Percentiles rank a stretch among this genome's conserved stretches.
phyloP scores from a whole-genome alignment of 2,113 vertebrate genomes.

The Acanthisitta chloris region DNA sequence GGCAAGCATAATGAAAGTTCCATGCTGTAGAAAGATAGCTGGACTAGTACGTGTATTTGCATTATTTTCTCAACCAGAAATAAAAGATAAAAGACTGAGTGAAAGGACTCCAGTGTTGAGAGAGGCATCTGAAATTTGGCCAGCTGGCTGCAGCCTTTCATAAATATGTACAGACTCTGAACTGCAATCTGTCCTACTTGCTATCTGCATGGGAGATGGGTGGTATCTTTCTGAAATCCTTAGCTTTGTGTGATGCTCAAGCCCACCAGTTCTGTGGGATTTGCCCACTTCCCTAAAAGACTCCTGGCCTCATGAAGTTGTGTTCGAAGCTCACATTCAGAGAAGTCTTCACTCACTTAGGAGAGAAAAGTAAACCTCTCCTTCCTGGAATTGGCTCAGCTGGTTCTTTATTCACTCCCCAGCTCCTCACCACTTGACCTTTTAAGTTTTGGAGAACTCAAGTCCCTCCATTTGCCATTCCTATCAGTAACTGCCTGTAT shows the following conservation, averaged over 20 bases:
- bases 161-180: not conserved
- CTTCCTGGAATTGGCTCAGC: not conserved
- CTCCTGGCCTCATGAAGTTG: not conserved
- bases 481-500: not conserved
- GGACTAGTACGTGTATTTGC: not conserved
- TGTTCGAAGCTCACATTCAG: not conserved
- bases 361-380: not conserved
- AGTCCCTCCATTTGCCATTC: not conserved
- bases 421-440: not conserved
- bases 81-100: not conserved
- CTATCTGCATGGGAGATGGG: rapidly evolving
- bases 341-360: not conserved
- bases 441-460: not conserved
- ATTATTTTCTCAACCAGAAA: constrained; percentile 16
- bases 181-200: not conserved
- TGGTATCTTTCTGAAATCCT: not conserved
- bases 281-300: not conserved
- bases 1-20: not conserved
- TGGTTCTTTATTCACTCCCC: not conserved
- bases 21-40: not conserved
- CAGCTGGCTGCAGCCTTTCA: not conserved
- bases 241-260: not conserved
- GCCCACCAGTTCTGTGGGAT: not conserved
- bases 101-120: not conserved
- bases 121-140: not conserved